Percentiles rank a stretch among this genome's conserved stretches.
These are phyloP conservation scores for Alexandromys fortis DNA, from an alignment of 2,113 vertebrate species.

Conservation along the genomic window DNA sequence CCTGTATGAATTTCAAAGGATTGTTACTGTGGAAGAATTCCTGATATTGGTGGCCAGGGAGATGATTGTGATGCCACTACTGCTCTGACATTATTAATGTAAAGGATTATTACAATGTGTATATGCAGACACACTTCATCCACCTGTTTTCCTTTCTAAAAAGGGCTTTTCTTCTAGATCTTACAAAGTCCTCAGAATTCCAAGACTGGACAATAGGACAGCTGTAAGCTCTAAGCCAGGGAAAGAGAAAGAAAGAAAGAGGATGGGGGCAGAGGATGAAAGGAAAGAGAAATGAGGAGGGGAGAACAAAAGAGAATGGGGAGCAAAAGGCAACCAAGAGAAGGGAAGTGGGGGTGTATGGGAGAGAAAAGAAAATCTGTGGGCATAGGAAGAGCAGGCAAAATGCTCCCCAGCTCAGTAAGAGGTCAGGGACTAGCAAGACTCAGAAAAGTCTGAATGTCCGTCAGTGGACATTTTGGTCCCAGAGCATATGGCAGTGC, in stretches of 20 bases:
- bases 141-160: not conserved
- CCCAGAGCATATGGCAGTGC: not conserved
- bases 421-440: not conserved
- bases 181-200: not conserved
- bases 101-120: not conserved
- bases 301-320: not conserved
- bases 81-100: rapidly evolving
- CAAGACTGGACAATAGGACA: not conserved
- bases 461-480: not conserved
- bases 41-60: not conserved
- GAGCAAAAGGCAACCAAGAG: not conserved
- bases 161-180: not conserved
- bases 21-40: not conserved
- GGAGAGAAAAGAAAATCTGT: rapidly evolving
- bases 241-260: too few species aligned
- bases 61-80: not conserved
- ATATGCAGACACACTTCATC: not conserved
- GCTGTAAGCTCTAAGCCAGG: not conserved
- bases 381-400: not conserved
- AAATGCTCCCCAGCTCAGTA: not conserved
- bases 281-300: too few species aligned
- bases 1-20: not conserved
- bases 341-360: too few species aligned
- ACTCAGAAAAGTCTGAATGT: not conserved
- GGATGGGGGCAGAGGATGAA: too few species aligned